A percentile compares a stretch with the other conserved stretches of the same genome.
These are phyloP conservation scores for Centruroides vittatus DNA, from an alignment of 1,140 invertebrate species.

Conservation along the genomic window DNA sequence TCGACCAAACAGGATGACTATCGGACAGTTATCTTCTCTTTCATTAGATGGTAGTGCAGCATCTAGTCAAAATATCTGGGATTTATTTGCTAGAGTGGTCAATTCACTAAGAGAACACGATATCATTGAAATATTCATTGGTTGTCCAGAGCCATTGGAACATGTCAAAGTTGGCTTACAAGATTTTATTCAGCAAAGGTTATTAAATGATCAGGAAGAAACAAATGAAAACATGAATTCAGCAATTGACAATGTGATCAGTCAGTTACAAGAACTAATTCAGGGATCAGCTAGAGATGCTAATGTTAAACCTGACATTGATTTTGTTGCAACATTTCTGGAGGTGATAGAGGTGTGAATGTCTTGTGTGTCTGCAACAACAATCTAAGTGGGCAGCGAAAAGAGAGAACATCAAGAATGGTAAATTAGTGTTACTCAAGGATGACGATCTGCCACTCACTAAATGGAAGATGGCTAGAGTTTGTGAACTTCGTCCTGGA, in stretches of 20 bases:
- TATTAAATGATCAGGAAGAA: conserved; percentile 22
- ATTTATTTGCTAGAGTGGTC: conserved; percentile 23
- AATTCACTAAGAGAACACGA: conserved; percentile 32
- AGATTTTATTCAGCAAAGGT: conserved; percentile 23
- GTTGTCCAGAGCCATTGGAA: conserved; percentile 25
- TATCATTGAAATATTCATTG: conserved; percentile 30
- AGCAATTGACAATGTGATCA: conserved; percentile 16
- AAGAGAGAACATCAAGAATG: too few relatives aligned
- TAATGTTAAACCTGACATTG: conserved; percentile 23
- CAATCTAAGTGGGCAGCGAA: too few relatives aligned
- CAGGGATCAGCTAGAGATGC: conserved; percentile 14
- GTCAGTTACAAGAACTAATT: conserved; percentile 15
- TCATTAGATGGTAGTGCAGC: too few relatives aligned
- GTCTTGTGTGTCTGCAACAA: too few relatives aligned
- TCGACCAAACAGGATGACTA: too few relatives aligned
- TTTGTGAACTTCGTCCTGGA: too few relatives aligned
- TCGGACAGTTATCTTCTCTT: too few relatives aligned
- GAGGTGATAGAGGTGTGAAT: too few relatives aligned
- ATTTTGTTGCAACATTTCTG: conserved; percentile 29
- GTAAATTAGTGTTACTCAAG: too few relatives aligned
- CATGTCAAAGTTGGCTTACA: conserved; percentile 22
- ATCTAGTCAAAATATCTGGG: conserved; percentile 11
- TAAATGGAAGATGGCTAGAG: too few relatives aligned
- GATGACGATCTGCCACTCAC: too few relatives aligned
- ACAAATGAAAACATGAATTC: conserved; percentile 24